Evolutionary conservation across 53 echinoderm and acorn worm genomes (phyloP).

Genomic region (Holothuria leucospilota): DNA sequence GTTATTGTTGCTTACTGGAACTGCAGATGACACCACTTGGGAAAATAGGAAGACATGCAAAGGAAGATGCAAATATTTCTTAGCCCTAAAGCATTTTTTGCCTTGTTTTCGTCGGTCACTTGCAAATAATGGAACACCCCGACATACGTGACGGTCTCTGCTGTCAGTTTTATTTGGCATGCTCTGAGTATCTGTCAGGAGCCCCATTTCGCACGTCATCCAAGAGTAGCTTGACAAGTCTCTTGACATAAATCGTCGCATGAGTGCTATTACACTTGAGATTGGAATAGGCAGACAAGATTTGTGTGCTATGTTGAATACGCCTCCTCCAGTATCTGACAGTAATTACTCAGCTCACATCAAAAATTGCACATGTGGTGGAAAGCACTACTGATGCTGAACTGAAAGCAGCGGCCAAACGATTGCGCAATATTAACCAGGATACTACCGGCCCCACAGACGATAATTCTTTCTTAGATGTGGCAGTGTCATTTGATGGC

Average conservation of each 20-base stretch:
- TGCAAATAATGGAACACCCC: conserved; percentile 16
- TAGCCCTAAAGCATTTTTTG: too few species aligned
- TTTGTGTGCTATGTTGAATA: conserved; percentile 12
- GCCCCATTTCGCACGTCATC: conserved; percentile 1
- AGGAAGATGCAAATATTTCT: too few species aligned
- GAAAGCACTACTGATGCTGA: too few species aligned
- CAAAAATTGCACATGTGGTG: too few species aligned
- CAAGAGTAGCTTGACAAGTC: not conserved
- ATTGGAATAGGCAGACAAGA: conserved; percentile 19
- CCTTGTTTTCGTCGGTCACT: not conserved
- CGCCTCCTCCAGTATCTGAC: conserved; percentile 1
- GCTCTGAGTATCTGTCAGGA: not conserved
- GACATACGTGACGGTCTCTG: conserved; percentile 21
- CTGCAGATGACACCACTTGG: too few species aligned
- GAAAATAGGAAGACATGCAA: too few species aligned
- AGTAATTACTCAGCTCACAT: conserved; percentile 18
- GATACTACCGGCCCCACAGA: too few species aligned
- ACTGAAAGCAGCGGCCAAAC: conserved; percentile 15
- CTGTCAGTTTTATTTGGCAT: conserved; percentile 1
- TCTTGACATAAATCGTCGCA: conserved; percentile 22
- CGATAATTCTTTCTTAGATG: conserved; percentile 11
- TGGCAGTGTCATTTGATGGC: conserved; percentile 1
- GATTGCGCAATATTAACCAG: too few species aligned
- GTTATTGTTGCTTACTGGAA: too few species aligned
- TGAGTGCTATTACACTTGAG: conserved; percentile 9